Conservation (phyloP, 2,888 invertebrate species). For the Agriopis leucophaearia region DNA sequence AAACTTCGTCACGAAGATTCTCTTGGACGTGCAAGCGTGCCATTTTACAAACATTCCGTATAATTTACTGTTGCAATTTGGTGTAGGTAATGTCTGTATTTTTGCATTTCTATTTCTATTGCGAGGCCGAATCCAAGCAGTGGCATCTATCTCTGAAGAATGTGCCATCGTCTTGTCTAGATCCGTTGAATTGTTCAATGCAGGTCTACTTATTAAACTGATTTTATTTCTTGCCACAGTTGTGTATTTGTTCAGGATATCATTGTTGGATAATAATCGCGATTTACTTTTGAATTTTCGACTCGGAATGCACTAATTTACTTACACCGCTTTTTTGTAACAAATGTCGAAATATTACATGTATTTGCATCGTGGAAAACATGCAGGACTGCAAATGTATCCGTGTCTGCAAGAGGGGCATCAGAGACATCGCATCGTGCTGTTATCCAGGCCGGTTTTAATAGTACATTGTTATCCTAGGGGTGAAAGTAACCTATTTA, state of each 20-base stretch:
- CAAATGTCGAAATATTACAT: background rate
- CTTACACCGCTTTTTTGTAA: background rate
- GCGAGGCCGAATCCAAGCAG: constrained; percentile 48
- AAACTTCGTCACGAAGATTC: constrained; percentile 10
- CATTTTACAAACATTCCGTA: constrained; percentile 15
- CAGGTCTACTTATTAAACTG: background rate
- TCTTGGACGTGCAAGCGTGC: constrained; percentile 15
- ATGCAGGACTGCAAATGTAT: constrained; percentile 1
- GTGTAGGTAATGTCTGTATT: constrained; percentile 42
- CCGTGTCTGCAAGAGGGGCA: background rate
- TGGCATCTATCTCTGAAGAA: constrained; percentile 60
- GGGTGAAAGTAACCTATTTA: no score
- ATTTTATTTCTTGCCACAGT: background rate
- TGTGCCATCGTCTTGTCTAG: constrained; percentile 54
- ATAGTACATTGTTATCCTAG: no score
- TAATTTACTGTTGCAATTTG: constrained; percentile 30
- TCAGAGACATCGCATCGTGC: constrained; percentile 31
- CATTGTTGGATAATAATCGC: background rate
- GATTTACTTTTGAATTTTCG: background rate
- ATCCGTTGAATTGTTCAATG: constrained; percentile 54
- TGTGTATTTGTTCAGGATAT: background rate
- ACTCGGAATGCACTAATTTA: no score
- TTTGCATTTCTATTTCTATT: constrained; percentile 55
- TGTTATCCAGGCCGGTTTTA: constrained; percentile 4
- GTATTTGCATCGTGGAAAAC: background rate